Evolutionary conservation across 2,113 vertebrate genomes (phyloP).

Genomic region (Protobothrops flavoviridis): DNA sequence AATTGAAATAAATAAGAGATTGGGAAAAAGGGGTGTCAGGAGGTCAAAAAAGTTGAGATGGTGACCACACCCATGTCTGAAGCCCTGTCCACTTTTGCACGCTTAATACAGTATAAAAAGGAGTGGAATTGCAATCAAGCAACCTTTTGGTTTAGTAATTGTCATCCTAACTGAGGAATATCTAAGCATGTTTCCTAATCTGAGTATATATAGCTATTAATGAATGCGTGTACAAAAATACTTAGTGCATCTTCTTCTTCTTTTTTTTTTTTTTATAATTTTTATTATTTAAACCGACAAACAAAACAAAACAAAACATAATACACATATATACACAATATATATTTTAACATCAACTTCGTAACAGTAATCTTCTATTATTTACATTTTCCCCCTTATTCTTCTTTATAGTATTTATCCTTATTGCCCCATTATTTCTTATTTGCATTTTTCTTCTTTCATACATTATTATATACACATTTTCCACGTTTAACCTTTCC

Average conservation of each 20-base stretch:
- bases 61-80: not conserved
- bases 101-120: not conserved
- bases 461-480: too few species aligned
- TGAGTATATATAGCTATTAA: not conserved
- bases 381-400: too few species aligned
- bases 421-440: too few species aligned
- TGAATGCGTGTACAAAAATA: not conserved
- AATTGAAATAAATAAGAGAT: not conserved
- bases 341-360: too few species aligned
- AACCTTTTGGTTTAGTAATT: not conserved
- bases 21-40: not conserved
- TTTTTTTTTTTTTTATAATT: too few species aligned
- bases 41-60: not conserved
- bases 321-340: too few species aligned
- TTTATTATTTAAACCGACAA: too few species aligned
- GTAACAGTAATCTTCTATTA: too few species aligned
- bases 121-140: not conserved
- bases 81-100: not conserved
- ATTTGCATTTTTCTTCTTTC: too few species aligned
- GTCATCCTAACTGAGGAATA: not conserved
- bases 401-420: too few species aligned
- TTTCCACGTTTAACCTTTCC: too few species aligned
- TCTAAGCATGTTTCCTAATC: not conserved
- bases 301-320: too few species aligned
- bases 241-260: not conserved